Evolutionary conservation across 2,797 vertebrate genomes (phyloP), one percentile per base, ranked within the genome.

Genomic region (Darevskia mixta): DNA sequence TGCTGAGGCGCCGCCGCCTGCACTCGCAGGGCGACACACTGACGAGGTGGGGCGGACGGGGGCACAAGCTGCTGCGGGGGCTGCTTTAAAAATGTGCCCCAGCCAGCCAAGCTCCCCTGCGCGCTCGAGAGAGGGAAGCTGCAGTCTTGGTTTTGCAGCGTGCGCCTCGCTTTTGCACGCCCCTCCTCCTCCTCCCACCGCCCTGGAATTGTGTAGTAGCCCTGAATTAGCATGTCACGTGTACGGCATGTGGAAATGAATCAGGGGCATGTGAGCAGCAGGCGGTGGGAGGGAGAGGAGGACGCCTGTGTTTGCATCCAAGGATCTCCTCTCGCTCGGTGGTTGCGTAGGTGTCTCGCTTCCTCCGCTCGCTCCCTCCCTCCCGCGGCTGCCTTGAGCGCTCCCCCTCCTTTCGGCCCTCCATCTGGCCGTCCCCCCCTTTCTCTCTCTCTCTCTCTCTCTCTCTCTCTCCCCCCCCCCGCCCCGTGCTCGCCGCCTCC

Each of bases 281-380:
- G 72, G 35, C 9, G 6, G 49, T 13, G 49, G 49, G 79, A 94
- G 91, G 93, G 90, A 94, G 91, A 93, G 93, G 90, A 92, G 93
- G 92, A 94, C 86, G 94, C 94, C 93, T 91, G 93, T 92, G 94
- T 95, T 95, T 95, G 95, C 95, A 96, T 94, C 95, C 95, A 96
- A 97, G 97, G 97, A 97, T 97, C 97, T 97, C 97, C 97, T 96
- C 96, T 97, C 94, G 92, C 94, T 94, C 95, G 91, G 92, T 94
- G 94, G 95, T 96, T 93, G 94, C 97, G 97, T 97, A 97, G 95
- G 96, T 96, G 95, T 94, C 88, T 91, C 86, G 92, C 92, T 91
- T 93, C 91, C 89, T 91, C 92, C 88, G 76, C 43, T 64, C 92
- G 88, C 93, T 90, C 91, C 93, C 90, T 90, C 93, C 94, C 91